Base-by-base conservation (phyloP, 2,888 invertebrate species). In the Melangyna quadrimaculata region DNA sequence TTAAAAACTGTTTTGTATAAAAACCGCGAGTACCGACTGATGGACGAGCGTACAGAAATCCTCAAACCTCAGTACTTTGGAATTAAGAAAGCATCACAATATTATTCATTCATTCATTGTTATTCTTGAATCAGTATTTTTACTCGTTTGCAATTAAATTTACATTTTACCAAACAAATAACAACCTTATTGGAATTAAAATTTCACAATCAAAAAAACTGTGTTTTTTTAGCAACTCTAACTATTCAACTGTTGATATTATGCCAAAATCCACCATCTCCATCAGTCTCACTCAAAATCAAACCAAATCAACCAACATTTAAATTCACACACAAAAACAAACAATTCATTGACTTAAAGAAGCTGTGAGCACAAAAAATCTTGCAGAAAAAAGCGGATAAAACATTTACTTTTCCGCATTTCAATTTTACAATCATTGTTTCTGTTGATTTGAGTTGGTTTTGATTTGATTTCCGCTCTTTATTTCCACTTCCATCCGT, bases 351-450 rank as follows among this genome's bases (percentile, higher is more conserved):
- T 37, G 37, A 32, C 9, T 45, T 27, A 43, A 27, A 32, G 14
- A 48, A 65, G 32, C 17, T 5, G 0, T 12, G 0, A 22, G 8
- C 7, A 19, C 65, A 48, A 65, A 14, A 32, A 48, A 17, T 32
- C 19, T 32, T 65, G 32, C 32, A 65, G 57, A 22, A 59, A 35
- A 12, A 59, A n/a, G n/a, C n/a, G n/a, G 43, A 35, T 17, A 10
- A 35, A 61, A 37, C 48, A 75, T 35, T 59, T 67, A 77, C 19
- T 51, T 14, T n/a, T 17, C 70, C n/a, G 24, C 63, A 43, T 78
- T 78, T 63, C 63, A 55, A 43, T 78, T 78, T 77, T 5, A 70
- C 29, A 51, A 77, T 77, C 53, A 53, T 55, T 74, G 55, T 55
- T 37, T 70, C 22, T 53, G 53, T 63, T 43, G 70, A 48, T 55